A percentile compares a stretch with the other conserved stretches of the same genome.
Evolutionary conservation across 2,797 vertebrate genomes (phyloP).

Genomic region (Australoheros facetus): DNA sequence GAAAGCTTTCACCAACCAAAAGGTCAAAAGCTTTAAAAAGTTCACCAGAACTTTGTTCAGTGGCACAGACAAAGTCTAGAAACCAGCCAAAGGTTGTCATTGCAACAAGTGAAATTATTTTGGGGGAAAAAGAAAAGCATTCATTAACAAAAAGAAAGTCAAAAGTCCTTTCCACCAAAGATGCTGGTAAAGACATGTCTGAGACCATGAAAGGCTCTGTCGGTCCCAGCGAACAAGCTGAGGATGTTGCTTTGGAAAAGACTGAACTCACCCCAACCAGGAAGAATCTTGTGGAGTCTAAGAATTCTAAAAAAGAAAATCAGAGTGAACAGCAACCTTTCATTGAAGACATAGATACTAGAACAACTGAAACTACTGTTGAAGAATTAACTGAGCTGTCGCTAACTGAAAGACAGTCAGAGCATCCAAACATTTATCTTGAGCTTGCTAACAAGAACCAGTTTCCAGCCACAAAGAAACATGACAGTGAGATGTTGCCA

Average conservation of each 20-base stretch:
- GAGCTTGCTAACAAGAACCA: neutral
- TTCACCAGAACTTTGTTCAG: neutral
- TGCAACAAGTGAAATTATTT: neutral
- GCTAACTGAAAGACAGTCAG: neutral
- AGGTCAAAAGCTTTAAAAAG: neutral
- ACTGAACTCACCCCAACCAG: neutral
- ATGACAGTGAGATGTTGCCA: too few relatives aligned
- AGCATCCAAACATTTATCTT: rapidly evolving
- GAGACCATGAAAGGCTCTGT: neutral
- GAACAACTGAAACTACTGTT: neutral
- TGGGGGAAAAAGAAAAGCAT: neutral
- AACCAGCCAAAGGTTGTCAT: neutral
- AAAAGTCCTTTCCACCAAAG: neutral
- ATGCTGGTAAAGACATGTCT: neutral
- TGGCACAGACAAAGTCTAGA: neutral
- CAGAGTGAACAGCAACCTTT: too few relatives aligned
- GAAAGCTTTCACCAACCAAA: too few relatives aligned
- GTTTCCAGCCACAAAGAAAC: neutral
- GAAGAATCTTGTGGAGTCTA: neutral
- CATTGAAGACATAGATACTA: too few relatives aligned
- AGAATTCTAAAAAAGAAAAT: neutral
- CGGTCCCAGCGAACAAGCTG: neutral
- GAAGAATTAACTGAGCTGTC: neutral
- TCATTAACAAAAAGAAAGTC: neutral
- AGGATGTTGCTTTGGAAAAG: neutral